Conservation (phyloP, 2,888 invertebrate species). For the Notodonta dromedarius region DNA sequence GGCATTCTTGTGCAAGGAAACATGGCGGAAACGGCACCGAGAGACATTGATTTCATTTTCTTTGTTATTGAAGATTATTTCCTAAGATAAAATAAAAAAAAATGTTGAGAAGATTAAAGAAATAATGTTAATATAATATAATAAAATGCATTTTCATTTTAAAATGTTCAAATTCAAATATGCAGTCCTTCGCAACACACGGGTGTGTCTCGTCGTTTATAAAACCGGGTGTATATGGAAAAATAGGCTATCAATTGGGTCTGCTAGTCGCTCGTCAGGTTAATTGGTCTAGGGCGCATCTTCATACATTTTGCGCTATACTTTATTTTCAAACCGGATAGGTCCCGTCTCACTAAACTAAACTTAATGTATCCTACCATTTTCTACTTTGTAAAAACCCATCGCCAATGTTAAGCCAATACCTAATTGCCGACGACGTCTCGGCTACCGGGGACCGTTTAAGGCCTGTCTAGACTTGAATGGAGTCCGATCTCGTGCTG, state of each 20-base stretch:
- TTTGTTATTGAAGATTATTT: not conserved
- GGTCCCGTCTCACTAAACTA: not conserved
- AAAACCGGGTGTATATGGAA: too few species aligned
- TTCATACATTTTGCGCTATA: not conserved
- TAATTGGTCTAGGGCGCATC: not conserved
- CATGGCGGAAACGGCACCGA: not conserved
- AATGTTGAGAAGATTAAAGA: too few species aligned
- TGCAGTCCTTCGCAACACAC: too few species aligned
- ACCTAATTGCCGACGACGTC: not conserved
- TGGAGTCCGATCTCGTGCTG: slow-evolving; percentile 5
- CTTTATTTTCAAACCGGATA: not conserved
- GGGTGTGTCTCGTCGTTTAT: too few species aligned
- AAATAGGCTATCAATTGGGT: too few species aligned
- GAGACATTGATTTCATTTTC: not conserved
- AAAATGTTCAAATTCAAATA: too few species aligned
- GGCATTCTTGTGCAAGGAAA: not conserved
- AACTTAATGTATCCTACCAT: not conserved
- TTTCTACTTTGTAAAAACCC: not conserved
- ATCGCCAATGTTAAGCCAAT: not conserved
- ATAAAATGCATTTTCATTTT: too few species aligned
- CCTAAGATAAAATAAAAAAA: too few species aligned
- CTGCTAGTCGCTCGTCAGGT: too few species aligned
- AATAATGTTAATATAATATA: too few species aligned
- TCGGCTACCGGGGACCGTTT: slow-evolving; percentile 1
- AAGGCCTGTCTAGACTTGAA: slow-evolving; percentile 20